Evolutionary conservation across 1,140 invertebrate species (phyloP), one percentile per base, ranked within the genome.

Genomic region (Drosophila leontia): DNA sequence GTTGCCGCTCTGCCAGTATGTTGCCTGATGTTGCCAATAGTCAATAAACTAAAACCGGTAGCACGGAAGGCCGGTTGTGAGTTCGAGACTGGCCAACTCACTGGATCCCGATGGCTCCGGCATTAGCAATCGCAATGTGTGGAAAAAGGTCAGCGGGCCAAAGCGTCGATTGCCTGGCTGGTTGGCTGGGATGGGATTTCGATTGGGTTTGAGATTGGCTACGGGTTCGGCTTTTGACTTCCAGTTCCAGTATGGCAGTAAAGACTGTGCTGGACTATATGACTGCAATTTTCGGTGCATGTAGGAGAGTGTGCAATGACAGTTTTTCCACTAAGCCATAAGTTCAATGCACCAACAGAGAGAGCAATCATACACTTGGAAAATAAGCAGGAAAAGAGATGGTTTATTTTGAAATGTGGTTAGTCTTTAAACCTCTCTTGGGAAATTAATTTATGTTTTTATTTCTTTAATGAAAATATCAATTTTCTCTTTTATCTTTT

Each of bases 21-120:
- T 23, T 39, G 26, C 29, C 68, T 67, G 68, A 47, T 70, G 50
- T 70, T 71, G 69, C 42, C 53, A 50, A 70, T 60, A 84, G 80
- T 88, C 87, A 84, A 87, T 90, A 88, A 90, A 88, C 80, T 74
- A 75, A 87, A 88, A 88, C 84, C 85, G 84, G 84, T 88, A 88
- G 85, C 85, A 84, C 56, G 60, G 75, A 81, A 90, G 78, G 85
- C 78, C 85, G 84, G 80, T 78, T 80, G 68, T 48, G 53, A 72
- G 67, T 53, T 67, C 42, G 63, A 26, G 62, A 45, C 62, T 71
- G 55, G 63, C 70, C 69, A 67, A 53, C 78, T 64, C 65, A 37
- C 77, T 68, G 75, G 59, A 45, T 75, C 58, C 51, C 74, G 29
- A 64, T 69, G 64, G 48, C 74, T 63, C 41, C 45, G 51, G 60